Evolutionary conservation across 1,140 invertebrate species (phyloP), one percentile per base, ranked within the genome.

Genomic region (Acromyrmex echinatior): DNA sequence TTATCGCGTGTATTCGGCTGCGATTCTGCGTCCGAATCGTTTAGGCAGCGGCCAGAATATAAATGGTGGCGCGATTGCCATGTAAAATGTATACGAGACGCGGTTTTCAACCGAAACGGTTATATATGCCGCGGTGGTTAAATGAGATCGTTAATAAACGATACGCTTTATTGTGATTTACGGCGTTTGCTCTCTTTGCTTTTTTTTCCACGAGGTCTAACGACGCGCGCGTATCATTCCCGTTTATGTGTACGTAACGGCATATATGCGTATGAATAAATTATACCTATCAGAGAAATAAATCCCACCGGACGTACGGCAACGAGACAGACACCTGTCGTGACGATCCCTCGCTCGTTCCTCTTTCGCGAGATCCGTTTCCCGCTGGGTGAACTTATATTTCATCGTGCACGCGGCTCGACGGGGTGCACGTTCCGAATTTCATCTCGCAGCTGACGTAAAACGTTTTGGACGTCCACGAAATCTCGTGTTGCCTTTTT

Each of bases 301-400:
- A 76, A 88, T 78, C 80, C 51, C 68, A 60, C 45, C 80, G 60
- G 73, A 86, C 62, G 86, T 31, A 49, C 31, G 76, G 86, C 87
- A 68, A 85, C 86, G 88, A 91, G 89, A 91, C 87, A 87, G 91
- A 87, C 88, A 92, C 90, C 68, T 82, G 87, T 91, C 90, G 88
- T 88, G 90, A 88, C 81, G 90, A 81, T 84, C 79, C 21, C 49
- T 66, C 80, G 70, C 80, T 63, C 56, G 71, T 86, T 73, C 28
- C 74, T 70, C 65, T 65, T 86, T 78, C 63, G 62, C 70, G 51
- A 63, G 49, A 82, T 74, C 53, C 39, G 62, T 77, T 86, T 77
- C 45, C 65, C 71, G 62, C 70, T 86, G 49, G 28, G 63, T 85
- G 86, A 68, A 85, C 86, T 77, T 77, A 77, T 87, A 70, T 87